Conservation (phyloP, 2,888 invertebrate species). For the Stictocephala bisonia region DNA sequence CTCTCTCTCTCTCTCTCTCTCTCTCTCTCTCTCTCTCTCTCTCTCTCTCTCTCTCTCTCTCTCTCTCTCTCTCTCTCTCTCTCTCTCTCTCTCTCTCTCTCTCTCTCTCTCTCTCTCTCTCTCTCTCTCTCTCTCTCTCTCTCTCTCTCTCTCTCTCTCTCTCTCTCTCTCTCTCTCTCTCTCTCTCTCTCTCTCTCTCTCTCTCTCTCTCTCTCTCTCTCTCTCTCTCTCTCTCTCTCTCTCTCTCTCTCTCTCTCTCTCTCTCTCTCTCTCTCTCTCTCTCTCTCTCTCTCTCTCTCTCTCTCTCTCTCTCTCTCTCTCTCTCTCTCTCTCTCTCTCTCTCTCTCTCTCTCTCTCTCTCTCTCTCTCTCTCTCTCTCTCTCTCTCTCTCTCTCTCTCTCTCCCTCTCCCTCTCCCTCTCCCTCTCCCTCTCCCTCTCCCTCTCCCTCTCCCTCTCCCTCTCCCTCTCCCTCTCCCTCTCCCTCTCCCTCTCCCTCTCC, state of each 20-base stretch:
- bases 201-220: neutral
- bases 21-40: slow-evolving; percentile 11
- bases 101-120: slow-evolving; percentile 15
- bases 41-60: slow-evolving; percentile 8
- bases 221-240: neutral
- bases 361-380: slow-evolving; percentile 10
- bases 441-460: neutral
- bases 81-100: slow-evolving; percentile 15
- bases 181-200: neutral
- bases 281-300: slow-evolving; percentile 11
- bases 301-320: neutral
- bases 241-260: slow-evolving; percentile 14
- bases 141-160: slow-evolving; percentile 11
- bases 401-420: neutral
- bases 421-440: neutral
- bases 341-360: neutral
- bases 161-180: neutral
- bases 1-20: slow-evolving; percentile 14
- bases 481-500: neutral
- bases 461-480: neutral
- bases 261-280: neutral
- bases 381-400: slow-evolving; percentile 21
- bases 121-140: slow-evolving; percentile 11
- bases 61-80: slow-evolving; percentile 16
- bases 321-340: neutral